Evolutionary conservation across 1,140 invertebrate species (phyloP).

Genomic region (Lineus longissimus): DNA sequence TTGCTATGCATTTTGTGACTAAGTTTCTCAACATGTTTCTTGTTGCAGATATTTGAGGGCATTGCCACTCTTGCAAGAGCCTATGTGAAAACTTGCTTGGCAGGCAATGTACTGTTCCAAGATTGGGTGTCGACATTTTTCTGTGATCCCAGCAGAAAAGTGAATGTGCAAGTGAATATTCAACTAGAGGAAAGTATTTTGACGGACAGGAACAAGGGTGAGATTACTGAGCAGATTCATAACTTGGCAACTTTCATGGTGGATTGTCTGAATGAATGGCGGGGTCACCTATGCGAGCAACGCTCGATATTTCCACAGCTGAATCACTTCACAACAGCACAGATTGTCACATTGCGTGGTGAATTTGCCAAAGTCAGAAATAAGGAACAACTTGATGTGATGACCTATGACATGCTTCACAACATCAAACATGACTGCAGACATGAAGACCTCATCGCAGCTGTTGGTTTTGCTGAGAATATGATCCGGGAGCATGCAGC

Average conservation of each 20-base stretch:
- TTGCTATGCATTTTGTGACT: too few relatives aligned
- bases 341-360: constrained; percentile 39
- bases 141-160: constrained; percentile 21
- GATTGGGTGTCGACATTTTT: constrained; percentile 35
- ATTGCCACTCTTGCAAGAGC: constrained; percentile 32
- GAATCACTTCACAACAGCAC: constrained; percentile 42
- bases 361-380: constrained; percentile 28
- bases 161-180: too few relatives aligned
- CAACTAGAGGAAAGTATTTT: too few relatives aligned
- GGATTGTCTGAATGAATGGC: constrained; percentile 38
- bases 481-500: constrained; percentile 13
- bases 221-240: constrained; percentile 18
- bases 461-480: constrained; percentile 25
- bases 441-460: constrained; percentile 23
- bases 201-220: too few relatives aligned
- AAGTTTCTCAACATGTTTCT: too few relatives aligned
- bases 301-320: constrained; percentile 30
- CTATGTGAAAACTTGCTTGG: constrained; percentile 32
- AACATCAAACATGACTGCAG: constrained; percentile 26
- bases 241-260: constrained; percentile 38
- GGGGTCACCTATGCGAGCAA: constrained; percentile 29
- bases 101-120: constrained; percentile 41
- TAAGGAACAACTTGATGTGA: constrained; percentile 12
- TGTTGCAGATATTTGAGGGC: constrained; percentile 43
- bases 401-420: constrained; percentile 32